phyloP scores from a whole-genome alignment of 2,888 invertebrate species.

The Ariolimax columbianus region DNA sequence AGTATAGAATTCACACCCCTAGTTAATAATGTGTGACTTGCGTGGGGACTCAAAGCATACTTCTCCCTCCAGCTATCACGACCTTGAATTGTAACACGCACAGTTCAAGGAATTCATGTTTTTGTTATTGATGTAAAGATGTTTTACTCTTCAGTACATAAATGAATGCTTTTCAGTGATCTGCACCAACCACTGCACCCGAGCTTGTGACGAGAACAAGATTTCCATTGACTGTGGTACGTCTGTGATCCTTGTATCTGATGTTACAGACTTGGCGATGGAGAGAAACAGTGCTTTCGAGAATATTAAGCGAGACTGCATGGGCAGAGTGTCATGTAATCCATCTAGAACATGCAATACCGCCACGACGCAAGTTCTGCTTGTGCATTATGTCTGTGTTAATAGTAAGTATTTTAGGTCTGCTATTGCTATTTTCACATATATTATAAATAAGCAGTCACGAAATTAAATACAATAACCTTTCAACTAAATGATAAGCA shows the following conservation, averaged over 20 bases:
- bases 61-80: no score
- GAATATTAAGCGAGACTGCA: slow-evolving; percentile 29
- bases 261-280: slow-evolving; percentile 15
- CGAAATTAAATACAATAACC: not conserved
- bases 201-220: not conserved
- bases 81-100: no score
- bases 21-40: no score
- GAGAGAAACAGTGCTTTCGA: not conserved
- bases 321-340: slow-evolving; percentile 27
- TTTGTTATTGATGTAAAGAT: no score
- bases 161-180: slow-evolving; percentile 13
- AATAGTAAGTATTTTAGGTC: slow-evolving; percentile 22
- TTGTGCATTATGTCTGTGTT: slow-evolving; percentile 42
- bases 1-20: no score
- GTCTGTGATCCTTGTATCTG: slow-evolving; percentile 36
- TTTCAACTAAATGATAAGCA: not conserved
- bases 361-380: not conserved
- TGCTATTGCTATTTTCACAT: not conserved
- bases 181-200: not conserved
- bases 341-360: not conserved
- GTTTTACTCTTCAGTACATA: no score
- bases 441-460: not conserved
- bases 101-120: no score
- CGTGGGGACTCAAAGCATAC: no score
- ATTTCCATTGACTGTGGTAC: slow-evolving; percentile 13